Evolutionary conservation across 2,888 invertebrate species (phyloP).

Genomic region (Eupithecia vulgata): DNA sequence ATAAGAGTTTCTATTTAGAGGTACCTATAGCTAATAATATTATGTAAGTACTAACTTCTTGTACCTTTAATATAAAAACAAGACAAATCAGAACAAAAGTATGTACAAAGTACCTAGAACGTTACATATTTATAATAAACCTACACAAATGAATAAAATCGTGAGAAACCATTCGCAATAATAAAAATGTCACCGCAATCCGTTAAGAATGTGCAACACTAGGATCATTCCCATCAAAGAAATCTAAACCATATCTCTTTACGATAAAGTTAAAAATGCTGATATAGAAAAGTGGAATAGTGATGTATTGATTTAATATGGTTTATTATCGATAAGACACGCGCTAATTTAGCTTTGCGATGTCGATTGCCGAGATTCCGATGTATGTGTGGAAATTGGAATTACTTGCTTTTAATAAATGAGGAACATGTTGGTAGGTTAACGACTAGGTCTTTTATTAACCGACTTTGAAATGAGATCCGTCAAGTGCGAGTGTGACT

Average conservation of each 20-base stretch:
- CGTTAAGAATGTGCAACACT: constrained; percentile 50
- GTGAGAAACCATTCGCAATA: constrained; percentile 75
- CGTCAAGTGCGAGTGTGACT: too few species aligned
- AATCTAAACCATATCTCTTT: constrained; percentile 18
- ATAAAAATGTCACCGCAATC: constrained; percentile 72
- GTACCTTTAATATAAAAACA: neutral
- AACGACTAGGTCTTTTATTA: neutral
- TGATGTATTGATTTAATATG: constrained; percentile 63
- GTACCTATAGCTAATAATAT: too few species aligned
- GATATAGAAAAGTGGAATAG: constrained; percentile 40
- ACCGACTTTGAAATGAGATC: neutral
- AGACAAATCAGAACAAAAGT: constrained; percentile 12
- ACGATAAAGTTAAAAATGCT: constrained; percentile 47
- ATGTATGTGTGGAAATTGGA: constrained; percentile 32
- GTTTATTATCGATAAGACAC: constrained; percentile 75
- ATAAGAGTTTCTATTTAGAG: too few species aligned
- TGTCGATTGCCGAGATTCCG: constrained; percentile 36
- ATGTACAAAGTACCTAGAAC: constrained; percentile 32
- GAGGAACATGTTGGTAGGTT: constrained; percentile 12
- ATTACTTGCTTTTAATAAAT: constrained; percentile 17
- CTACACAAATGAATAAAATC: constrained; percentile 48
- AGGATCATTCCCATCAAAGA: neutral
- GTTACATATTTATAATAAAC: constrained; percentile 44
- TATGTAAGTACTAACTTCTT: neutral
- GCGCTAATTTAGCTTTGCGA: constrained; percentile 71